Conservation (phyloP, 2,113 vertebrate species). For the Indicator maculatus region DNA sequence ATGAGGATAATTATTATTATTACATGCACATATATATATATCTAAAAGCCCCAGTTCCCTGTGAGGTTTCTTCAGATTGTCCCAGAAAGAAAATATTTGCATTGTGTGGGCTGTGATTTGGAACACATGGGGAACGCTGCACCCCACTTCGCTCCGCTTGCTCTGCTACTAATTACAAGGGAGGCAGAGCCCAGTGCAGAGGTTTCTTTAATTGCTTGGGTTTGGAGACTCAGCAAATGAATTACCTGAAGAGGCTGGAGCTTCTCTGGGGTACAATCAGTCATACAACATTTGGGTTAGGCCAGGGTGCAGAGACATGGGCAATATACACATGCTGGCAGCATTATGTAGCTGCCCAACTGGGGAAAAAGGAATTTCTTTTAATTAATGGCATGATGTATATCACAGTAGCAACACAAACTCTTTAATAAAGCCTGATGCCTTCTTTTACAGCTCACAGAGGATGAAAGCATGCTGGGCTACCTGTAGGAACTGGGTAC, state of each 20-base stretch:
- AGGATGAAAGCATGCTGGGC: background rate
- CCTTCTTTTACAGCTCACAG: background rate
- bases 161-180: constrained; percentile 72
- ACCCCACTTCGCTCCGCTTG: constrained; percentile 45
- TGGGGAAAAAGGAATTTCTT: constrained; percentile 68
- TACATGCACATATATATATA: constrained; percentile 46
- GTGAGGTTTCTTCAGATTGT: constrained; percentile 70
- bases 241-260: constrained; percentile 71
- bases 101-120: constrained; percentile 78
- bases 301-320: constrained; percentile 53
- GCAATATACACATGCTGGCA: constrained; percentile 56
- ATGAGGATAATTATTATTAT: constrained; percentile 72
- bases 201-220: constrained; percentile 66
- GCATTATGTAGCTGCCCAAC: constrained; percentile 36
- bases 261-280: constrained; percentile 65
- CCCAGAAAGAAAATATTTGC: constrained; percentile 79
- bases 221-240: constrained; percentile 49
- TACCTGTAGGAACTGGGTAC: constrained; percentile 5
- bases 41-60: constrained; percentile 43
- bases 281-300: constrained; percentile 16
- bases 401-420: constrained; percentile 36
- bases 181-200: constrained; percentile 58
- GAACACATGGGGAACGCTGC: constrained; percentile 71
- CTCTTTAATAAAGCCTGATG: constrained; percentile 18
- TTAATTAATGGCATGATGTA: constrained; percentile 68